phyloP scores from a whole-genome alignment of 2,113 vertebrate species.

The Phainopepla nitens region DNA sequence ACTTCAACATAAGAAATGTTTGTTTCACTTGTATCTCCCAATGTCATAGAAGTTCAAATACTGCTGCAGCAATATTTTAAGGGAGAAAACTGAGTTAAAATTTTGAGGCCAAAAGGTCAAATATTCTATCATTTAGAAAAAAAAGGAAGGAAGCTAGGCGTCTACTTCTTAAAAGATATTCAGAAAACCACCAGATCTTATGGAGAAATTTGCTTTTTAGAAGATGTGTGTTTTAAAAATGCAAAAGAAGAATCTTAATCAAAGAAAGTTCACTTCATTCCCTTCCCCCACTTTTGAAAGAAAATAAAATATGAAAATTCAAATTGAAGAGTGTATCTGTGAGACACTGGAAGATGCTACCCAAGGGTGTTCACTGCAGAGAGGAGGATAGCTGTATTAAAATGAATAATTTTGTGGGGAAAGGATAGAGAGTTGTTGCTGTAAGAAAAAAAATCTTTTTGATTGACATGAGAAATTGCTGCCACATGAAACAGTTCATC shows the following conservation, averaged over 20 bases:
- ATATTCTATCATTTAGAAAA: background rate
- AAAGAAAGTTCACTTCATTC: constrained; percentile 15
- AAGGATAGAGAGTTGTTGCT: constrained; percentile 51
- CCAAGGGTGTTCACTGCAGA: constrained; percentile 37
- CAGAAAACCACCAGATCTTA: constrained; percentile 2
- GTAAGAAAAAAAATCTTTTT: constrained; percentile 60
- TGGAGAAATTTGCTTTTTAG: background rate
- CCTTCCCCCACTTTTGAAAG: background rate
- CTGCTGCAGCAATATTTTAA: constrained; percentile 4
- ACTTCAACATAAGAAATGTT: constrained; percentile 25
- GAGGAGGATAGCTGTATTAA: constrained; percentile 42
- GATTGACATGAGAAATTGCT: constrained; percentile 70
- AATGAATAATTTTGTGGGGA: constrained; percentile 60
- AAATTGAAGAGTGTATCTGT: constrained; percentile 7
- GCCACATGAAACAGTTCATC: constrained; percentile 66
- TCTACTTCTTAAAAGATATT: constrained; percentile 12
- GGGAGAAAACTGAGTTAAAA: background rate
- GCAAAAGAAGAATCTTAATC: constrained; percentile 15
- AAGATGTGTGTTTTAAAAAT: constrained; percentile 22
- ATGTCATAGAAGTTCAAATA: constrained; percentile 18
- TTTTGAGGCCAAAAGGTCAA: constrained; percentile 44
- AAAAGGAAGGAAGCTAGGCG: background rate
- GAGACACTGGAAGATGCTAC: constrained; percentile 48
- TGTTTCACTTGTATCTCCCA: constrained; percentile 15
- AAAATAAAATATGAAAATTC: constrained; percentile 57